A percentile compares a stretch with the other conserved stretches of the same genome.
Evolutionary conservation across 2,797 vertebrate genomes (phyloP).

Genomic region (Clarias pachynema): DNA sequence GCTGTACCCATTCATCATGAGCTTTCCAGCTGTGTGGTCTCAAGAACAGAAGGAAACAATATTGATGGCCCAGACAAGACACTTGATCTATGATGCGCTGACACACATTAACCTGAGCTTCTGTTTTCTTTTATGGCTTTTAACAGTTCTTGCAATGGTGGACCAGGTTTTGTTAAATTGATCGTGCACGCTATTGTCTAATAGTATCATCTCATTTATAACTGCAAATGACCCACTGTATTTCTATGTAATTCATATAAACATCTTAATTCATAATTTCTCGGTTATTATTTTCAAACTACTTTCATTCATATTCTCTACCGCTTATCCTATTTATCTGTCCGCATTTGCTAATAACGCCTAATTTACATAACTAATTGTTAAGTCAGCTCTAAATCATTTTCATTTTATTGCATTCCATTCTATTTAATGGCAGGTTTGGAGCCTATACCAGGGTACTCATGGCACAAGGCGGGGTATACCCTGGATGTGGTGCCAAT

Average conservation of each 20-base stretch:
- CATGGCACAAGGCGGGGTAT: too few species aligned
- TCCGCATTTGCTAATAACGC: too few species aligned
- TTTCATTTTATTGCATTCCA: too few species aligned
- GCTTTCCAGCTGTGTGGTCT: neutral
- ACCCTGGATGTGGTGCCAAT: too few species aligned
- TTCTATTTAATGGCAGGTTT: too few species aligned
- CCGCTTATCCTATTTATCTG: too few species aligned
- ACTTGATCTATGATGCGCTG: neutral
- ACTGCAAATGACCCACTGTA: neutral
- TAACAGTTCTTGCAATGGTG: neutral
- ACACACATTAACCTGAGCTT: neutral
- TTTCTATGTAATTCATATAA: neutral
- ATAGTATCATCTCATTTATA: neutral
- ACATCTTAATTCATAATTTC: neutral
- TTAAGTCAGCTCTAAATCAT: too few species aligned
- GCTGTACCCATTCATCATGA: constrained; percentile 5
- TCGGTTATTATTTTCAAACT: neutral
- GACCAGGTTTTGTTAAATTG: neutral
- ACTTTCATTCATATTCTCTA: too few species aligned
- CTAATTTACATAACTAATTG: too few species aligned
- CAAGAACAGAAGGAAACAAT: constrained; percentile 7
- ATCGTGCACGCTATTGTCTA: neutral
- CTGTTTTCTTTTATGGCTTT: neutral
- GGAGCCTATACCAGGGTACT: too few species aligned
- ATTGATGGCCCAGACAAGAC: neutral